Conservation (phyloP, 2,797 vertebrate species). For the Rhadinocentrus ornatus region DNA sequence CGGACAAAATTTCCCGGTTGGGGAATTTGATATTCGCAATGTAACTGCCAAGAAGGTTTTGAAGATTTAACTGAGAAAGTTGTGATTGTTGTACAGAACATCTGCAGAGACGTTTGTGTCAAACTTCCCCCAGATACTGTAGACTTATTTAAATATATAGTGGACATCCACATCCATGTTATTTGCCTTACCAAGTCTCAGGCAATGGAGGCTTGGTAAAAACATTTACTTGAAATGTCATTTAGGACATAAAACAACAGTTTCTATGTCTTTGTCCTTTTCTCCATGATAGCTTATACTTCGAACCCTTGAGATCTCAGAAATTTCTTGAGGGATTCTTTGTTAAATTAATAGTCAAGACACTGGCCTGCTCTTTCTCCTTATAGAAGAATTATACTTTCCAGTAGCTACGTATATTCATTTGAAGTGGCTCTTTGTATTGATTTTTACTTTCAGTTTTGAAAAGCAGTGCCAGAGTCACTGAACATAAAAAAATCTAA, state of each 20-base stretch:
- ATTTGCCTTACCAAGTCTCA: neutral
- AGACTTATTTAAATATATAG: slow-evolving; percentile 54
- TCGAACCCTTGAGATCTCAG: slow-evolving; percentile 43
- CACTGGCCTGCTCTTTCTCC: slow-evolving; percentile 46
- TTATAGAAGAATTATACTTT: slow-evolving; percentile 74
- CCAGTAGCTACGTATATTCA: slow-evolving; percentile 57
- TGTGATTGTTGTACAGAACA: slow-evolving; percentile 61
- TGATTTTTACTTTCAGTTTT: slow-evolving; percentile 69
- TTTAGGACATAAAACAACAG: neutral
- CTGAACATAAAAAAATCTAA: slow-evolving; percentile 56
- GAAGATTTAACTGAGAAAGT: slow-evolving; percentile 67
- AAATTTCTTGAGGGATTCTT: slow-evolving; percentile 59
- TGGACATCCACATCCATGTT: slow-evolving; percentile 12
- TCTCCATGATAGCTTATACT: slow-evolving; percentile 19
- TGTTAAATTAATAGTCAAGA: slow-evolving; percentile 70
- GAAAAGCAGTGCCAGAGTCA: slow-evolving; percentile 49
- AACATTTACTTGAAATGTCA: neutral
- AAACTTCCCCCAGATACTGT: slow-evolving; percentile 31
- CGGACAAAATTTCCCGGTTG: slow-evolving; percentile 73
- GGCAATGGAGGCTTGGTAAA: slow-evolving; percentile 12
- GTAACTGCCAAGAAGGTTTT: slow-evolving; percentile 71
- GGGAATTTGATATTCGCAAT: slow-evolving; percentile 75
- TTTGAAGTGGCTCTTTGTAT: slow-evolving; percentile 58
- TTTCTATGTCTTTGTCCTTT: slow-evolving; percentile 11
- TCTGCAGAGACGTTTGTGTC: slow-evolving; percentile 47